Base-by-base conservation (phyloP, 2,113 vertebrate species). In the Tichodroma muraria region DNA sequence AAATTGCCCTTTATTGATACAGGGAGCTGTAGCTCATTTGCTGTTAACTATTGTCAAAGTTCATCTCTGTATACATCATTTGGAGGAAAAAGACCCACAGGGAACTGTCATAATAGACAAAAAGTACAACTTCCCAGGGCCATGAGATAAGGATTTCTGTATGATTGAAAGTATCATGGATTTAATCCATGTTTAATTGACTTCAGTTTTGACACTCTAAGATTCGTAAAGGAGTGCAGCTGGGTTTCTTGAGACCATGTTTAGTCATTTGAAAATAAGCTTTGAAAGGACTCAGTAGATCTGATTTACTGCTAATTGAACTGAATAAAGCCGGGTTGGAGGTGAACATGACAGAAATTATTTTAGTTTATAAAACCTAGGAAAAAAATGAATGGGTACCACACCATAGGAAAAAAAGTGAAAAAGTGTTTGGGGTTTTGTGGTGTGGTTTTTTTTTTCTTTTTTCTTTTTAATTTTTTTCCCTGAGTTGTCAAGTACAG, bases 1-100 rank as follows among this genome's bases (percentile, higher is more conserved):
- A 75, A 93, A 94, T 94, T 69, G 49, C 50, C 35, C 33, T 44
- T 9, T 65, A 33, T 87, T 94, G 73, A 59, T 85, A 56, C 35
- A 82, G 56, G 50, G 66, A 90, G 44, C 30, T 87, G 57, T 53
- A 78, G 66, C 53, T 91, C 72, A 31, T 70, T 89, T 89, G 25
- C 75, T 84, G 35, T 27, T 81, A 77, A 44, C 15, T 81, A 45
- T 78, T 90, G 50, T 86, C 61, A 38, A 8, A 86, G 59, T 88
- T 80, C 38, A 65, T 84, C 56, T 73, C 9, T 83, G 6, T 50
- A 6, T 40, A 3, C 44, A 35, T 47, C 77, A 77, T n/a, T 22
- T 87, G 59, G n/a, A 80, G 64, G 38, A 37, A 31, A 9, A 31
- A 28, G 15, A 40, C 31, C 38, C 56, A 21, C 7, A 15, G 33